phyloP scores from a whole-genome alignment of 2,888 invertebrate species.

The Pseudococcus jackbeardsleyi region DNA sequence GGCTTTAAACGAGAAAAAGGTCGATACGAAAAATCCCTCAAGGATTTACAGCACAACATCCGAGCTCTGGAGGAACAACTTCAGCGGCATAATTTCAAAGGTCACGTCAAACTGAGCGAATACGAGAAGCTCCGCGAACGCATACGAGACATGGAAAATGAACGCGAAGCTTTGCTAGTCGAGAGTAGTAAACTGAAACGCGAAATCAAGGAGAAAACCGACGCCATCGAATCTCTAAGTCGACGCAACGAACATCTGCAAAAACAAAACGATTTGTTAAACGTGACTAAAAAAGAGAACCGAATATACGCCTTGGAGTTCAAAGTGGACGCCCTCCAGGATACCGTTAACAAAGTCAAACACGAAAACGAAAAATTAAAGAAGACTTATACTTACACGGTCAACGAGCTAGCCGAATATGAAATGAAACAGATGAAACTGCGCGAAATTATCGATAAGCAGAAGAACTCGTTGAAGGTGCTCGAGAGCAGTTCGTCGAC shows the following conservation, averaged over 20 bases:
- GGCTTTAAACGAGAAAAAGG: background rate
- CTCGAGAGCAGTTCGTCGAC: conserved; percentile 1
- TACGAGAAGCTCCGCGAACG: conserved; percentile 43
- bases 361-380: conserved; percentile 35
- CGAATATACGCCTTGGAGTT: conserved; percentile 9
- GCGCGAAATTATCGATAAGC: conserved; percentile 31
- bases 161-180: background rate
- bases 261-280: conserved; percentile 34
- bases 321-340: conserved; percentile 20
- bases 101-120: conserved; percentile 16
- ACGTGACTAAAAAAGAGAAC: conserved; percentile 32
- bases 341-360: background rate
- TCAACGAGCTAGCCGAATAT: conserved; percentile 50
- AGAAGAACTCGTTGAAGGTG: conserved; percentile 20
- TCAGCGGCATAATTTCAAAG: conserved; percentile 11
- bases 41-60: conserved; percentile 1
- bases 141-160: conserved; percentile 20
- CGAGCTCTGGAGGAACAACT: conserved; percentile 30
- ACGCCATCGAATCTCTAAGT: background rate
- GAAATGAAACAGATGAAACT: conserved; percentile 47
- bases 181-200: conserved; percentile 11
- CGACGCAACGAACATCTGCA: conserved; percentile 54
- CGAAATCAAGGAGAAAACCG: conserved; percentile 45
- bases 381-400: background rate
- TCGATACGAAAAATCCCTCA: background rate